Conservation (phyloP, 1,140 invertebrate species). For the Nylanderia fulva region DNA sequence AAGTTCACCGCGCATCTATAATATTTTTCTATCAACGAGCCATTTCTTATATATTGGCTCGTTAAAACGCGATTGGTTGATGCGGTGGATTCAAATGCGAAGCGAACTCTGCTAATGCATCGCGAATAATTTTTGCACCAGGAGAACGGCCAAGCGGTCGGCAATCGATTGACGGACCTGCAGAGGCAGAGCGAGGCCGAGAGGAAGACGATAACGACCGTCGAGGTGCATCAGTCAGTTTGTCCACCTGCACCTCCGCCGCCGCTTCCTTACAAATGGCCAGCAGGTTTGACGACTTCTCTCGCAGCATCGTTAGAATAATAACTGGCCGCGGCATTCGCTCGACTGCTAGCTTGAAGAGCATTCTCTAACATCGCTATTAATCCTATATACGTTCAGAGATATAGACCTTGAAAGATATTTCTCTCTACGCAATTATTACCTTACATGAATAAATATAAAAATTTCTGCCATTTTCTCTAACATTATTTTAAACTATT, state of each 20-base stretch:
- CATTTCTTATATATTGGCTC: neutral
- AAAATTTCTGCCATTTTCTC: neutral
- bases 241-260: conserved; percentile 83
- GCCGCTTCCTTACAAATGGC: conserved; percentile 83
- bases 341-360: neutral
- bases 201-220: conserved; percentile 82
- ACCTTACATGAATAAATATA: neutral
- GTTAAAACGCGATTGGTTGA: neutral
- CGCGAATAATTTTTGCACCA: conserved; percentile 55
- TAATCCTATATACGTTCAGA: neutral
- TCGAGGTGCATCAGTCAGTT: conserved; percentile 82
- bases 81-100: conserved; percentile 7
- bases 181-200: conserved; percentile 78
- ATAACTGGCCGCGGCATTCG: conserved; percentile 19
- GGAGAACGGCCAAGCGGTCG: conserved; percentile 76
- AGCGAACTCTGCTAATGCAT: neutral
- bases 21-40: neutral
- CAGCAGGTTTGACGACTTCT: conserved; percentile 76
- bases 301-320: conserved; percentile 46
- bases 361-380: neutral
- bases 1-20: neutral
- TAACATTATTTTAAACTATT: neutral
- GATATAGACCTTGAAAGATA: conserved; percentile 12
- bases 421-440: neutral
- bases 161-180: conserved; percentile 67